Evolutionary conservation across 2,113 vertebrate genomes (phyloP).

Genomic region (Ctenodactylus gundi): DNA sequence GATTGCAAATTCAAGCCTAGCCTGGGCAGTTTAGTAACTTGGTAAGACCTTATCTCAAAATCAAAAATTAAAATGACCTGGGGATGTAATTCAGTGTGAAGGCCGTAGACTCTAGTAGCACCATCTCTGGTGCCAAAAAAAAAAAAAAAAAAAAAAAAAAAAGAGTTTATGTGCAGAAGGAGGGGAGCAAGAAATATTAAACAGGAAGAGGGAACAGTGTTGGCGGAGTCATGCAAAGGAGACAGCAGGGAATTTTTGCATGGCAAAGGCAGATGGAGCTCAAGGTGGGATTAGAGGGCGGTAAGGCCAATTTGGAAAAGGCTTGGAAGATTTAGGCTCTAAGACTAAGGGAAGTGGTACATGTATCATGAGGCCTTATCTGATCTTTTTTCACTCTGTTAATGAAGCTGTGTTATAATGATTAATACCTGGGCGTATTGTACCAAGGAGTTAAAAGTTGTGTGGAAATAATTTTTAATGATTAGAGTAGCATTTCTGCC

Average conservation of each 20-base stretch:
- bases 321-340: neutral
- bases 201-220: neutral
- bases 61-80: no score
- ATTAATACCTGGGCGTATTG: conserved; percentile 15
- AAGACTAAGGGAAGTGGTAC: neutral
- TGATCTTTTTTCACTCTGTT: neutral
- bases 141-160: neutral
- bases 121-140: no score
- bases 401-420: conserved; percentile 16
- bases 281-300: neutral
- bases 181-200: neutral
- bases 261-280: neutral
- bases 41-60: no score
- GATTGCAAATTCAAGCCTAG: no score
- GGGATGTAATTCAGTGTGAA: no score
- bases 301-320: neutral
- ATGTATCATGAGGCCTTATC: neutral
- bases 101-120: no score
- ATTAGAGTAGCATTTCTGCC: conserved; percentile 8
- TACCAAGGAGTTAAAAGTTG: neutral
- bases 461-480: conserved; percentile 21
- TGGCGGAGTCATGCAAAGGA: neutral
- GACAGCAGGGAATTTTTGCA: neutral
- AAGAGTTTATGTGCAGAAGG: no score
- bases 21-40: no score